Percentiles rank a stretch among this genome's conserved stretches.
Evolutionary conservation across 2,113 vertebrate species (phyloP).

Genomic region (Bambusicola thoracicus): DNA sequence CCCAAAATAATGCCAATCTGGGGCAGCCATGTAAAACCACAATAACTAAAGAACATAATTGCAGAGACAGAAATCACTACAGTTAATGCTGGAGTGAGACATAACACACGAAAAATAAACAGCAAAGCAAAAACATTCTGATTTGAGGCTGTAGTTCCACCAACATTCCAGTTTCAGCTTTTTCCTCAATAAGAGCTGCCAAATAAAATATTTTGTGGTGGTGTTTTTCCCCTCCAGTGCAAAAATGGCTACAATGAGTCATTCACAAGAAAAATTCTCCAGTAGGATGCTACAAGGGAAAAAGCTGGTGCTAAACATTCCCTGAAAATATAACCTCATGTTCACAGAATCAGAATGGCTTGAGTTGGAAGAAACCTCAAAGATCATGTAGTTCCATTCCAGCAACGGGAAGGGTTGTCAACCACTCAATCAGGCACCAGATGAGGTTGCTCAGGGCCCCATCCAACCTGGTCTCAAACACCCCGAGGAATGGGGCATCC

Average conservation of each 20-base stretch:
- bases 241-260: neutral
- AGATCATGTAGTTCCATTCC: too few species aligned
- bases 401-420: too few species aligned
- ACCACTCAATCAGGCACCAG: too few species aligned
- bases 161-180: neutral
- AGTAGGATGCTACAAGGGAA: neutral
- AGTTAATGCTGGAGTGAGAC: neutral
- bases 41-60: neutral
- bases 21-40: neutral
- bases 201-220: neutral
- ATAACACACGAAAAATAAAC: slow-evolving; percentile 19
- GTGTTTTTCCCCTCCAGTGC: neutral
- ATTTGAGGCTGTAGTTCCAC: neutral
- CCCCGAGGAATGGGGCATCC: too few species aligned
- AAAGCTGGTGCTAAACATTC: neutral
- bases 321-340: neutral
- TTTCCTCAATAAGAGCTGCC: neutral
- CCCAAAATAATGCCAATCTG: neutral
- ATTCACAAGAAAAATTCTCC: neutral
- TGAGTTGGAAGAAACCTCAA: too few species aligned
- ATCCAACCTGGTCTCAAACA: too few species aligned
- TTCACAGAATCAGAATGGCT: neutral
- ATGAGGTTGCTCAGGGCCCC: too few species aligned
- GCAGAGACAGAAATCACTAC: neutral
- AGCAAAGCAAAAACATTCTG: neutral